Conservation (phyloP, 2,113 vertebrate species). For the Peucedramus taeniatus region DNA sequence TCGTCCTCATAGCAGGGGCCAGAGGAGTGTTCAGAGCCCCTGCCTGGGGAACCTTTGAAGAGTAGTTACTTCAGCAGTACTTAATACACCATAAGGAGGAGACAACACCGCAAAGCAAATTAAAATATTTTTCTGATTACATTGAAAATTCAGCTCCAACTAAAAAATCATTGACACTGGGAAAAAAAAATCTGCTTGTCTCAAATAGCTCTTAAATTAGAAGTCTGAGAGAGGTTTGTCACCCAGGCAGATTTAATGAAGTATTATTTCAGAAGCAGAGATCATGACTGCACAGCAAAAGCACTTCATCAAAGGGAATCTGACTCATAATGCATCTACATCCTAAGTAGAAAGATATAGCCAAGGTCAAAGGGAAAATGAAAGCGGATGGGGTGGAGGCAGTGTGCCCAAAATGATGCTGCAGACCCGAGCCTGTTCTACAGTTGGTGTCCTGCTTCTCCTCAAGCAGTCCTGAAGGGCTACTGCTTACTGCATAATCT, state of each 20-base stretch:
- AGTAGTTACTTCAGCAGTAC: background rate
- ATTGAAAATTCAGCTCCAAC: slow-evolving; percentile 19
- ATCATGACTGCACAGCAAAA: background rate
- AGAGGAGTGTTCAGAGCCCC: background rate
- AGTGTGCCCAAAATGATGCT: background rate
- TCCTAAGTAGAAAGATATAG: background rate
- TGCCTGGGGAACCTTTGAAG: background rate
- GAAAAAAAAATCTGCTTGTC: background rate
- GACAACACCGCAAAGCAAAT: background rate
- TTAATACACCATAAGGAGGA: background rate
- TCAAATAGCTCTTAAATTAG: background rate
- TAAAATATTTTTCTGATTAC: background rate
- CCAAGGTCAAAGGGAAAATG: background rate
- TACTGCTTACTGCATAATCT: background rate
- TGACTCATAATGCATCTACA: background rate
- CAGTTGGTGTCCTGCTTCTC: accelerated
- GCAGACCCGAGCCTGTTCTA: background rate
- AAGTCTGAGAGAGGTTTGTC: background rate
- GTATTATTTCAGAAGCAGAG: background rate
- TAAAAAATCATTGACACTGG: background rate
- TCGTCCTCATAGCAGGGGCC: background rate
- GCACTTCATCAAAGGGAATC: background rate
- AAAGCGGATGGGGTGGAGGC: background rate
- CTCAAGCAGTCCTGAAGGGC: background rate
- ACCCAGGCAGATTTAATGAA: background rate